Conservation (phyloP, 2,113 vertebrate species). For the Cyanoramphus novaezelandiae region DNA sequence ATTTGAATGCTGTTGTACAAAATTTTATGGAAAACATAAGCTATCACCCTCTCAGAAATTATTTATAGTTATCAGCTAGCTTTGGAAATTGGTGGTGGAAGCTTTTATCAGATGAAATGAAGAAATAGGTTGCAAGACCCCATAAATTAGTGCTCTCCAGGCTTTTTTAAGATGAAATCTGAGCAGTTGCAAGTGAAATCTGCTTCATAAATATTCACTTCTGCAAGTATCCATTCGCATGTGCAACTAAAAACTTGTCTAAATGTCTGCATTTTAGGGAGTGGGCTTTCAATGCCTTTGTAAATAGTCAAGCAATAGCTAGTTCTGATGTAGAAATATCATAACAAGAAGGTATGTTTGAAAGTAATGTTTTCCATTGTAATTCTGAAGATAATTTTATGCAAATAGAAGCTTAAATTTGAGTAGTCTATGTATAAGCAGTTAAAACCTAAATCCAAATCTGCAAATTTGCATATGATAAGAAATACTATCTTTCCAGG, state of each 20-base stretch:
- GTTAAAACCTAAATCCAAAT: not conserved
- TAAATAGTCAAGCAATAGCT: not conserved
- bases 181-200: not conserved
- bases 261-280: not conserved
- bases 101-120: not conserved
- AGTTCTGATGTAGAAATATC: not conserved
- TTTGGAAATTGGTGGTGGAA: not conserved
- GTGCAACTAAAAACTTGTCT: not conserved
- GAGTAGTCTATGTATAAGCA: not conserved
- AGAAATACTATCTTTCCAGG: not conserved
- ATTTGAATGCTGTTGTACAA: not conserved
- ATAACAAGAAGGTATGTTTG: not conserved
- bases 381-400: not conserved
- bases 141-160: not conserved
- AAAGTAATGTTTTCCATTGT: not conserved
- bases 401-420: not conserved
- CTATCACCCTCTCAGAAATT: not conserved
- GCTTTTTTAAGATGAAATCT: not conserved
- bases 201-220: not conserved
- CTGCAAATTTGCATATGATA: not conserved
- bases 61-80: not conserved
- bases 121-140: not conserved
- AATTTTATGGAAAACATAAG: not conserved
- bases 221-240: not conserved
- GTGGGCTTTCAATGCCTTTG: not conserved